Percentiles rank a stretch among this genome's conserved stretches.
phyloP scores from a whole-genome alignment of 2,797 vertebrate genomes.

The Sardinella longiceps region DNA sequence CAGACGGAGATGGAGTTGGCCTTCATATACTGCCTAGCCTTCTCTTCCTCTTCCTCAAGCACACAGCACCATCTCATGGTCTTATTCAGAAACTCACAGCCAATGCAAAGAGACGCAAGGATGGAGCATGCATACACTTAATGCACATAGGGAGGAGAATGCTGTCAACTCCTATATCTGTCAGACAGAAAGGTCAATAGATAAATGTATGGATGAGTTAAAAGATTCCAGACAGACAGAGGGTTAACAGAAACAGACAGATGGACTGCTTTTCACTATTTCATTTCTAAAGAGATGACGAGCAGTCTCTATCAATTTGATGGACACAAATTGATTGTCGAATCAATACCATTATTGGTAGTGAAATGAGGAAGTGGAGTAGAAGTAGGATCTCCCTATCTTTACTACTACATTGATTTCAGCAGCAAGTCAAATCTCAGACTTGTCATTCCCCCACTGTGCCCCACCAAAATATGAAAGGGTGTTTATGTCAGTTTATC shows the following conservation, averaged over 20 bases:
- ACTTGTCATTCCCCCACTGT: background rate
- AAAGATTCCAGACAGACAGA: background rate
- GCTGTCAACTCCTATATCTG: background rate
- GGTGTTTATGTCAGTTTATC: background rate
- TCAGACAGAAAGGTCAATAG: background rate
- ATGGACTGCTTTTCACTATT: background rate
- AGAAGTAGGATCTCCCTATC: background rate
- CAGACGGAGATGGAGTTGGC: background rate
- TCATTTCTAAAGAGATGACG: background rate
- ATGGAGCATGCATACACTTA: background rate
- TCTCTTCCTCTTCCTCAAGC: constrained; percentile 32
- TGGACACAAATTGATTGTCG: background rate
- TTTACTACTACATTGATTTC: background rate
- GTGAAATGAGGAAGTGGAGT: background rate
- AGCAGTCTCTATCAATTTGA: background rate
- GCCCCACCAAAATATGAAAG: background rate
- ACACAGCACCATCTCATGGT: constrained; percentile 79
- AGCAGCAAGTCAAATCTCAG: background rate
- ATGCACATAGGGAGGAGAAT: background rate
- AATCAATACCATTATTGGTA: background rate
- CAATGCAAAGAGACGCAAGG: background rate
- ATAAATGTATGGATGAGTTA: background rate
- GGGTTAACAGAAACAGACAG: no score
- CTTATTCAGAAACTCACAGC: constrained; percentile 58
- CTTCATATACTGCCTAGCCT: background rate